phyloP scores from a whole-genome alignment of 2,888 invertebrate genomes.

The Xestia sexstrigata region DNA sequence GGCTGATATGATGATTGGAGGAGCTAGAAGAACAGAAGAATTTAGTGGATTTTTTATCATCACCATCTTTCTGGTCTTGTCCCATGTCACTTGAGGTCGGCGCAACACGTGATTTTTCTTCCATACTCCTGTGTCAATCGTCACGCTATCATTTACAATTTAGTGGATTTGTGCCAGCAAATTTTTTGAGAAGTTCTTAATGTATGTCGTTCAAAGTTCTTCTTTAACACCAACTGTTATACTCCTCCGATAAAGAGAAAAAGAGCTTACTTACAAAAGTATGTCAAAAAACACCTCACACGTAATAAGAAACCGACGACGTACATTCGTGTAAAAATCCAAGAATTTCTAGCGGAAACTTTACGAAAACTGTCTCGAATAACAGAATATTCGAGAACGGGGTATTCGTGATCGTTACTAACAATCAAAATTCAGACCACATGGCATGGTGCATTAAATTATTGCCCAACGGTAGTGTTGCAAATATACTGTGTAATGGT shows the following conservation, averaged over 20 bases:
- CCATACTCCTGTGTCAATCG: too few species aligned
- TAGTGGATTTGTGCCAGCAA: neutral
- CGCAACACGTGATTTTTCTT: too few species aligned
- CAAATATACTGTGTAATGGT: slow-evolving; percentile 48
- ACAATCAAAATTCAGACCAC: slow-evolving; percentile 66
- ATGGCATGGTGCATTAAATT: slow-evolving; percentile 57
- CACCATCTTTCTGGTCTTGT: too few species aligned
- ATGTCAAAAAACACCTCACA: slow-evolving; percentile 47
- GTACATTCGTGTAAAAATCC: slow-evolving; percentile 36
- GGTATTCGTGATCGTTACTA: slow-evolving; percentile 58
- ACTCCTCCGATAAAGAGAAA: slow-evolving; percentile 20
- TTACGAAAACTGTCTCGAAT: slow-evolving; percentile 46
- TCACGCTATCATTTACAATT: too few species aligned
- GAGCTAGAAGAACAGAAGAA: neutral
- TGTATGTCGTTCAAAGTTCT: neutral
- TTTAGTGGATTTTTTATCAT: neutral
- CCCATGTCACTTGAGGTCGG: too few species aligned
- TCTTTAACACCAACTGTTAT: slow-evolving; percentile 1
- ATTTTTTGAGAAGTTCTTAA: neutral
- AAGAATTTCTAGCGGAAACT: slow-evolving; percentile 53
- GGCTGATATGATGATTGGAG: neutral
- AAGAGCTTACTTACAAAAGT: slow-evolving; percentile 17
- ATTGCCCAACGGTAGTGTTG: slow-evolving; percentile 65
- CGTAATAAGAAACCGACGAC: neutral
- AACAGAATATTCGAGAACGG: slow-evolving; percentile 55